Conservation (phyloP, 35 echinoderm and acorn worm genomes). For the Strongylocentrotus purpuratus region DNA sequence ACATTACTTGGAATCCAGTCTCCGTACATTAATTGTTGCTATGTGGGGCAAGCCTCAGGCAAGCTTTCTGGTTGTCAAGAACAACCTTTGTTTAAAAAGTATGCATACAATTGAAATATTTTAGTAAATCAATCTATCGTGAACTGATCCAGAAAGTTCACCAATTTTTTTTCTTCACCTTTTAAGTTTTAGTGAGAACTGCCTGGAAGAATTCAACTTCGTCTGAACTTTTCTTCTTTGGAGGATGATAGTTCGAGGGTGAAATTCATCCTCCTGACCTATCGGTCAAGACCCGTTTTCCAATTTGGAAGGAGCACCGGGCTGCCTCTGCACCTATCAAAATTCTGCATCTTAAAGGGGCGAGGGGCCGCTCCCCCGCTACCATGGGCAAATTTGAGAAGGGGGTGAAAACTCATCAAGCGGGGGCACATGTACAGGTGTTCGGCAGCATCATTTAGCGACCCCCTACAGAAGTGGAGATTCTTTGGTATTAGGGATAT, state of each 20-base stretch:
- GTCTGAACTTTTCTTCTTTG: neutral
- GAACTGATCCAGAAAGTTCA: no score
- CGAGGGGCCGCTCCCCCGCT: neutral
- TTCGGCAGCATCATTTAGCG: neutral
- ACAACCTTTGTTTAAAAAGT: no score
- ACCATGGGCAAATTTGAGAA: neutral
- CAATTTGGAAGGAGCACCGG: neutral
- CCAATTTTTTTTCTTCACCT: no score
- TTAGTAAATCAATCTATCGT: no score
- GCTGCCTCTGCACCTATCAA: neutral
- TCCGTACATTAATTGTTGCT: no score
- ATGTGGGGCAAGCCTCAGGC: no score
- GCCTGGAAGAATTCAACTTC: neutral
- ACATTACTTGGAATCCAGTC: no score
- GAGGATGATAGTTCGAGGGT: neutral
- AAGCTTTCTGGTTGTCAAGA: no score
- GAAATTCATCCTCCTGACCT: neutral
- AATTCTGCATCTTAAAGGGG: neutral
- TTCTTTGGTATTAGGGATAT: neutral
- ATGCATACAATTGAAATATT: no score
- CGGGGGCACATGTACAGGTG: neutral
- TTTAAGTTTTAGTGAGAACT: neutral
- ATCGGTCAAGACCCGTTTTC: neutral
- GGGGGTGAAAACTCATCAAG: neutral
- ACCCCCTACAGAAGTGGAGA: neutral